Percentiles rank a stretch among this genome's conserved stretches.
Conservation (phyloP, 1,140 invertebrate genomes). For the Pteromalus puparum region DNA sequence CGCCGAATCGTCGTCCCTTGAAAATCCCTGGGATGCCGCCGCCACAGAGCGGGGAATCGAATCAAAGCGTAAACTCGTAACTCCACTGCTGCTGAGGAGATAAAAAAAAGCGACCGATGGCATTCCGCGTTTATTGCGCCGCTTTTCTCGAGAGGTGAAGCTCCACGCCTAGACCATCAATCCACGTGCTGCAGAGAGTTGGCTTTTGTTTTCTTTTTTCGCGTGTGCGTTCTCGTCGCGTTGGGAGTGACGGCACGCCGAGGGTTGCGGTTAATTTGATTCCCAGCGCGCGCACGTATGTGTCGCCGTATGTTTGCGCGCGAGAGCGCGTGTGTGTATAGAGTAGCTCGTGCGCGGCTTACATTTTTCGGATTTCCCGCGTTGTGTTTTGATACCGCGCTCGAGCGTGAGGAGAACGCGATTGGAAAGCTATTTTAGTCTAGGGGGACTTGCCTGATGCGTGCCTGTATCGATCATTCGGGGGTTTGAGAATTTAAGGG, state of each 20-base stretch:
- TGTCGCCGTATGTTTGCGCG: too few species aligned
- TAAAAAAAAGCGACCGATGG: constrained; percentile 63
- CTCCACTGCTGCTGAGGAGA: constrained; percentile 60
- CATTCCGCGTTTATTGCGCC: constrained; percentile 70
- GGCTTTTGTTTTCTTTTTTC: background rate
- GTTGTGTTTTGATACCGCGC: constrained; percentile 4
- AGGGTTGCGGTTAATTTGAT: constrained; percentile 50
- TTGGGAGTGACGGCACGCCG: background rate
- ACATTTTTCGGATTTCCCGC: constrained; percentile 37
- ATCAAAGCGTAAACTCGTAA: constrained; percentile 72
- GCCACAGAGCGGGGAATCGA: constrained; percentile 60
- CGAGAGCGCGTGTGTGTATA: background rate
- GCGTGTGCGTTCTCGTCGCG: background rate
- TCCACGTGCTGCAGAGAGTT: background rate
- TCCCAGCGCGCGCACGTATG: constrained; percentile 10
- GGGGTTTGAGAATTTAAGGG: constrained; percentile 21
- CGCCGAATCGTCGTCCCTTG: constrained; percentile 18
- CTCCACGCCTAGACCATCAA: constrained; percentile 38
- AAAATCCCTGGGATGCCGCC: constrained; percentile 60
- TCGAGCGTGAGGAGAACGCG: background rate
- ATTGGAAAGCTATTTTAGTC: constrained; percentile 22
- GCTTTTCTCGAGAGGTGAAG: constrained; percentile 55
- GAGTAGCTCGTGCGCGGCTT: background rate
- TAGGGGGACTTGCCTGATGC: background rate
- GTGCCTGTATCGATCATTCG: constrained; percentile 18